phyloP scores from a whole-genome alignment of 1,140 invertebrate genomes.

The Drosophila nigromelanica region DNA sequence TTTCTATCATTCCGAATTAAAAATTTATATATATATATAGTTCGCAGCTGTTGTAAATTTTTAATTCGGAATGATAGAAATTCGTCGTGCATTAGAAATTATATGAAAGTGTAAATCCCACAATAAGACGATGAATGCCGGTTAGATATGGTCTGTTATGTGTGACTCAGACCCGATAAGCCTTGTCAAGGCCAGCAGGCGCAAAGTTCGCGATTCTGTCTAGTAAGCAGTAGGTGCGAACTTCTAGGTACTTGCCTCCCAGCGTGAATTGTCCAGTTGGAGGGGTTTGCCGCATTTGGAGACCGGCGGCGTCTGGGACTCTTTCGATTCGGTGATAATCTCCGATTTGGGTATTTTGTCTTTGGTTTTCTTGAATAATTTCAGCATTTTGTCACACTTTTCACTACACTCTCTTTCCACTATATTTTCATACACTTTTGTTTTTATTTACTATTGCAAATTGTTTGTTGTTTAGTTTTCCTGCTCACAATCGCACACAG shows the following conservation, averaged over 20 bases:
- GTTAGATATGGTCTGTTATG: slow-evolving; percentile 16
- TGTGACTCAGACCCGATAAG: background rate
- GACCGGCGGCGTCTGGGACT: slow-evolving; percentile 61
- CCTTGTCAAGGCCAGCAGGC: slow-evolving; percentile 21
- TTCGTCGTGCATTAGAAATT: slow-evolving; percentile 1
- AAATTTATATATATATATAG: no score
- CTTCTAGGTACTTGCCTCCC: slow-evolving; percentile 79
- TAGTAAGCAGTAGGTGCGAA: background rate
- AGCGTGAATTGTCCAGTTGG: slow-evolving; percentile 74
- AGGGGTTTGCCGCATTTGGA: slow-evolving; percentile 82
- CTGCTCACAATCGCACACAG: background rate
- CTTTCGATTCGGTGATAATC: slow-evolving; percentile 74
- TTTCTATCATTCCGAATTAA: no score
- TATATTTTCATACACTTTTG: slow-evolving; percentile 4
- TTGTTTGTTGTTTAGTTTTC: background rate
- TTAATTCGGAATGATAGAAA: background rate
- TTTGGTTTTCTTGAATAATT: slow-evolving; percentile 80
- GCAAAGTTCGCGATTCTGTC: slow-evolving; percentile 7
- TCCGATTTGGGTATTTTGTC: slow-evolving; percentile 80
- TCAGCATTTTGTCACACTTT: slow-evolving; percentile 62
- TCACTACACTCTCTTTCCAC: background rate
- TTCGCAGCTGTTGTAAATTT: background rate
- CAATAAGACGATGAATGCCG: slow-evolving; percentile 8
- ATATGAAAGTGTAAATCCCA: slow-evolving; percentile 5
- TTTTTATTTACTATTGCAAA: background rate